Conservation (phyloP, 2,888 invertebrate species). For the Drosophila austrosaltans region DNA sequence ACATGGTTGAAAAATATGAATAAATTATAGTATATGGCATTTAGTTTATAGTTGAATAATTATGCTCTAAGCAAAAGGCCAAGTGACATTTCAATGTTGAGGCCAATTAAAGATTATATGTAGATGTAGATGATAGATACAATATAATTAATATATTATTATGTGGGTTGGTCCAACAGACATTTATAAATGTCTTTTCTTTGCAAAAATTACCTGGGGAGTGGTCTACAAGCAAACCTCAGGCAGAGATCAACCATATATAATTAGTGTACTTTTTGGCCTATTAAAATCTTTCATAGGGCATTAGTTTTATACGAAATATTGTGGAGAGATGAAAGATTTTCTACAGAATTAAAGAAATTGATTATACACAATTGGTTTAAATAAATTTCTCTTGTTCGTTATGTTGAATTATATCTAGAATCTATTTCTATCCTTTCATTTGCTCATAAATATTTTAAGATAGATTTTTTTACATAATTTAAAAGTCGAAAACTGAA, state of each 20-base stretch:
- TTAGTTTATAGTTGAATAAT: constrained; percentile 36
- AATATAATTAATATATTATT: constrained; percentile 27
- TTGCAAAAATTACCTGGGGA: constrained; percentile 54
- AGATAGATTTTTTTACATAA: too few species aligned
- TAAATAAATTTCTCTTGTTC: neutral
- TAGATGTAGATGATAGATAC: neutral
- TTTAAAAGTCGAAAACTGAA: too few species aligned
- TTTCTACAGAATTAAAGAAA: neutral
- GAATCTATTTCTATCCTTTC: too few species aligned
- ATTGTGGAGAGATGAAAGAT: neutral
- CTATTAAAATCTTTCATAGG: too few species aligned
- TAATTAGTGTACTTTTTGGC: neutral
- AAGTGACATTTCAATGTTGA: constrained; percentile 59
- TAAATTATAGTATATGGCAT: constrained; percentile 37
- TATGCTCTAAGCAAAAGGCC: constrained; percentile 23
- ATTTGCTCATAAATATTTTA: too few species aligned
- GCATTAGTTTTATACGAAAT: neutral
- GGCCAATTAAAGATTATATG: constrained; percentile 50
- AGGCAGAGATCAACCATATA: neutral
- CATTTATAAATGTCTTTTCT: constrained; percentile 55
- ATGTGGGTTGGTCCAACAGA: constrained; percentile 39
- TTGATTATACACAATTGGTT: neutral
- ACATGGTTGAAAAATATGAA: constrained; percentile 13
- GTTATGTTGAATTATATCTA: too few species aligned
- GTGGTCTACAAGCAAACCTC: neutral